phyloP scores from a whole-genome alignment of 2,888 invertebrate genomes.

The Danaus chrysippus region DNA sequence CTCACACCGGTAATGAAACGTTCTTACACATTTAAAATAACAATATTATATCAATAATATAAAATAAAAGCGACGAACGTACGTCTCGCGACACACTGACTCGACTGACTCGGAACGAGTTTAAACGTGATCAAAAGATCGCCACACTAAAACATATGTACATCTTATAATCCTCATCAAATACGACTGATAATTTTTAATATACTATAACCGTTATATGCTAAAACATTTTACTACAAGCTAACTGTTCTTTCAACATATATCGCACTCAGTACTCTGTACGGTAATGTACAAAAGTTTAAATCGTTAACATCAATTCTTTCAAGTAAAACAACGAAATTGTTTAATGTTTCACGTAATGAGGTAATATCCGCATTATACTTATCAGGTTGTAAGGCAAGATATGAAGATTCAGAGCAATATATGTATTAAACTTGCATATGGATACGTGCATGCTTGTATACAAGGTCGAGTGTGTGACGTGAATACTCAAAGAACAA shows the following conservation, averaged over 20 bases:
- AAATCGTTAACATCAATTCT: too few relatives aligned
- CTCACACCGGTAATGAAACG: slow-evolving; percentile 45
- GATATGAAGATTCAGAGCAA: too few relatives aligned
- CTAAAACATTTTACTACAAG: neutral
- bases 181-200: slow-evolving; percentile 3
- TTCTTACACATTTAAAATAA: slow-evolving; percentile 41
- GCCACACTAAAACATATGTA: slow-evolving; percentile 1
- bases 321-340: too few relatives aligned
- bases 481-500: too few relatives aligned
- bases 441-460: too few relatives aligned
- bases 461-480: too few relatives aligned
- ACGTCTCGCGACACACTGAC: neutral
- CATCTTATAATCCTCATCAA: neutral
- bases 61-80: slow-evolving; percentile 9
- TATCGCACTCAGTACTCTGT: too few relatives aligned
- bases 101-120: neutral
- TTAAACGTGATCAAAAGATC: neutral
- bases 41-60: slow-evolving; percentile 25
- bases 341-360: too few relatives aligned
- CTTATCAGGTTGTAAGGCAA: too few relatives aligned
- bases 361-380: too few relatives aligned
- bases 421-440: too few relatives aligned
- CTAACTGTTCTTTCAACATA: neutral
- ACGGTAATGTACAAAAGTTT: too few relatives aligned
- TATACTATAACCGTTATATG: neutral